These are phyloP conservation scores for Tapirus terrestris DNA, from an alignment of 2,113 vertebrate genomes.

Conservation along the genomic window DNA sequence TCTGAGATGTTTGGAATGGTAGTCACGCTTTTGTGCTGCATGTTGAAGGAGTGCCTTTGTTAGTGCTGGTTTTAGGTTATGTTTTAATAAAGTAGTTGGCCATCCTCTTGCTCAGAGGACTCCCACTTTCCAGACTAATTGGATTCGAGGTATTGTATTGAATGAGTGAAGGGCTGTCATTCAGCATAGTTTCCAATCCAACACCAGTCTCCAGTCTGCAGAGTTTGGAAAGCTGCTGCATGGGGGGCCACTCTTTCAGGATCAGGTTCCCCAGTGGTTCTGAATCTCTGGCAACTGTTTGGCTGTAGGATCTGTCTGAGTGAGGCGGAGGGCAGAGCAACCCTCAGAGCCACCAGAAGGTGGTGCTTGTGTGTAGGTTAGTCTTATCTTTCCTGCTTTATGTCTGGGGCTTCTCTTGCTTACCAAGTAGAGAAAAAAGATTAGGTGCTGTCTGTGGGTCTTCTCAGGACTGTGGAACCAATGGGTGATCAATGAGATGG, in stretches of 20 bases:
- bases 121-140: background rate
- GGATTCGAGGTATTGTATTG: background rate
- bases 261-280: background rate
- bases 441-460: background rate
- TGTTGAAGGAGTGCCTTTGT: constrained; percentile 41
- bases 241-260: background rate
- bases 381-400: constrained; percentile 1
- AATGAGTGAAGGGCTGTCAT: background rate
- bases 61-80: constrained; percentile 30
- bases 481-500: background rate
- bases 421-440: background rate
- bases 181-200: background rate
- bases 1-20: constrained; percentile 24
- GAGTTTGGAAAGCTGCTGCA: background rate
- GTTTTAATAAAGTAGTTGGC: constrained; percentile 35
- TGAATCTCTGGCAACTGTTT: background rate
- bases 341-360: background rate
- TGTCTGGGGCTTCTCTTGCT: background rate
- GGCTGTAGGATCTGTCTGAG: background rate
- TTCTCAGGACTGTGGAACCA: background rate
- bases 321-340: background rate
- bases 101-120: background rate
- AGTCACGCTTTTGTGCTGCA: background rate
- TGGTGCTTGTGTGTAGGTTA: background rate
- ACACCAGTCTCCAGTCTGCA: background rate